phyloP scores from a whole-genome alignment of 2,888 invertebrate species.

The Bombyx huttoni region DNA sequence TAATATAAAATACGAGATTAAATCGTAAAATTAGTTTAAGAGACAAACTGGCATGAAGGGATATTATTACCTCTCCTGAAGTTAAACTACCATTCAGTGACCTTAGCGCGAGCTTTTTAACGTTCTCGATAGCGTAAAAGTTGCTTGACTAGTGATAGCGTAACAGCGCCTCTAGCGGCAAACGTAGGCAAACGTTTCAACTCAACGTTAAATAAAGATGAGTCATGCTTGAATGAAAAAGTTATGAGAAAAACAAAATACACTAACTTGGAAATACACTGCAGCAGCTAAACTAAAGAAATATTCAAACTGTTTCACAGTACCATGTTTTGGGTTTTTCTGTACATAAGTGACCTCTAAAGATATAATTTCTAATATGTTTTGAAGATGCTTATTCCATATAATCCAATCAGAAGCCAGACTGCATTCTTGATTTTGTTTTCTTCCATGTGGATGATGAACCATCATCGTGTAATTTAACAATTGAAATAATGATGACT shows the following conservation, averaged over 20 bases:
- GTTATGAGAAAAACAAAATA: not conserved
- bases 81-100: too few species aligned
- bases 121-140: too few species aligned
- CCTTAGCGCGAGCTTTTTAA: too few species aligned
- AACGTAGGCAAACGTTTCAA: too few species aligned
- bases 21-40: too few species aligned
- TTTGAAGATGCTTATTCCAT: conserved; percentile 47
- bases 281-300: conserved; percentile 42
- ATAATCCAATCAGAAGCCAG: conserved; percentile 41
- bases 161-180: too few species aligned
- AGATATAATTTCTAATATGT: conserved; percentile 46
- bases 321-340: conserved; percentile 30
- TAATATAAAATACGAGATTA: too few species aligned
- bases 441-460: conserved; percentile 48
- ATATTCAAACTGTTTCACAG: conserved; percentile 20
- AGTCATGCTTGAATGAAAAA: too few species aligned
- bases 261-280: conserved; percentile 46
- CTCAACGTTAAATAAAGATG: too few species aligned
- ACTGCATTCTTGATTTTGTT: conserved; percentile 31
- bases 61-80: too few species aligned
- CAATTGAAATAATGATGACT: conserved; percentile 46
- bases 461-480: conserved; percentile 36
- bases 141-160: too few species aligned
- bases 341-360: conserved; percentile 40
- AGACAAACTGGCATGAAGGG: too few species aligned